Conservation (phyloP, 2,113 vertebrate species). For the Pungitius pungitius region DNA sequence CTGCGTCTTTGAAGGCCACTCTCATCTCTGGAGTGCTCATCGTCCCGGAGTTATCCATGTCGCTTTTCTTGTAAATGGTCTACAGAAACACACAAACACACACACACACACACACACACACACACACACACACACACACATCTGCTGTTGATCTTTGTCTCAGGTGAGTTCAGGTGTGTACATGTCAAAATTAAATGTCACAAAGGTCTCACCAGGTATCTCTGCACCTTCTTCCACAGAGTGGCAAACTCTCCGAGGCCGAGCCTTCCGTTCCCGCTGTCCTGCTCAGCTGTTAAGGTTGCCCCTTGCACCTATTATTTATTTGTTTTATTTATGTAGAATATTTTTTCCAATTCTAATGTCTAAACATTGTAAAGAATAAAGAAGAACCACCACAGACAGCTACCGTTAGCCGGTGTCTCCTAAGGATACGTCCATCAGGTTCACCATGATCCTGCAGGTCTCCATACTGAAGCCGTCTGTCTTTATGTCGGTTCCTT, state of each 20-base stretch:
- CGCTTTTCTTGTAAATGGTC: conserved; percentile 76
- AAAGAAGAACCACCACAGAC: too few species aligned
- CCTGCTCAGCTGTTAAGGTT: conserved; percentile 72
- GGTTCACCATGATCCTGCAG: conserved; percentile 88
- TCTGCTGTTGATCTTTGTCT: background rate
- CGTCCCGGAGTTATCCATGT: conserved; percentile 70
- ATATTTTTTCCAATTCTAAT: too few species aligned
- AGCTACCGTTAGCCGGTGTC: background rate
- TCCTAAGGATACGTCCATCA: conserved; percentile 91
- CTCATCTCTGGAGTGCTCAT: conserved; percentile 80
- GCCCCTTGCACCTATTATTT: too few species aligned
- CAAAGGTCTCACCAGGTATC: conserved; percentile 83
- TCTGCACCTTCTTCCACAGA: conserved; percentile 90
- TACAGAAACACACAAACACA: conserved; percentile 1
- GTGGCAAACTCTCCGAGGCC: conserved; percentile 85
- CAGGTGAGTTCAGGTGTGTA: background rate
- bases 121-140: background rate
- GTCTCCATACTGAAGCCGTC: conserved; percentile 88
- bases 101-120: background rate
- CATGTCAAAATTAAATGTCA: conserved; percentile 14
- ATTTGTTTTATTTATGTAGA: too few species aligned
- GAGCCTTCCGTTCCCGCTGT: conserved; percentile 83
- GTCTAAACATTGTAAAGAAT: too few species aligned
- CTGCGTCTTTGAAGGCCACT: conserved; percentile 73
- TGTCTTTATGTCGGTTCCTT: conserved; percentile 88